These are phyloP conservation scores for Prunella himalayana DNA, from an alignment of 2,113 vertebrate species.

Conservation along the genomic window DNA sequence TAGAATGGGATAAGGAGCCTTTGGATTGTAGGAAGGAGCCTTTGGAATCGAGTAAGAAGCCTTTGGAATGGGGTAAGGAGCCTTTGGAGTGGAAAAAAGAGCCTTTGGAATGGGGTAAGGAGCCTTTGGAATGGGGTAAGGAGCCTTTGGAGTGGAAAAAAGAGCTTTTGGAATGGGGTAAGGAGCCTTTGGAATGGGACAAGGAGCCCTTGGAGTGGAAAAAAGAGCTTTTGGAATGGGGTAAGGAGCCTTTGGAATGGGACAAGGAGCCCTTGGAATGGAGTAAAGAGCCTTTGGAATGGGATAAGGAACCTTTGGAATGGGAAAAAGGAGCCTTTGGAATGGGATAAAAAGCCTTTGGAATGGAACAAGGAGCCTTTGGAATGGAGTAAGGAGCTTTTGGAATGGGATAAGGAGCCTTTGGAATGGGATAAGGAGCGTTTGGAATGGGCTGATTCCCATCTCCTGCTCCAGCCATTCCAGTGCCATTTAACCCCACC, in stretches of 20 bases:
- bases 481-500: slow-evolving; percentile 14
- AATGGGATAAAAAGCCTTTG: no score
- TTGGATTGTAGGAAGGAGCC: no score
- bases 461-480: slow-evolving; percentile 6
- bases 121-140: neutral
- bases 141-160: no score
- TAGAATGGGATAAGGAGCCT: no score
- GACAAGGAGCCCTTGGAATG: no score
- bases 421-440: neutral
- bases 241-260: neutral
- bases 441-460: slow-evolving; percentile 9
- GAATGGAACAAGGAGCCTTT: no score
- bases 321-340: no score
- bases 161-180: neutral
- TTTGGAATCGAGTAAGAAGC: neutral
- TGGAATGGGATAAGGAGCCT: neutral
- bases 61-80: neutral
- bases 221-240: no score
- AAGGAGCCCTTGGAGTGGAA: neutral
- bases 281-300: no score
- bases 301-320: no score
- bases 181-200: neutral
- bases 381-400: no score
- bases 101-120: neutral
- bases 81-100: neutral